A percentile compares a stretch with the other conserved stretches of the same genome.
Evolutionary conservation across 2,888 invertebrate genomes (phyloP).

Genomic region (Cerastis leucographa): DNA sequence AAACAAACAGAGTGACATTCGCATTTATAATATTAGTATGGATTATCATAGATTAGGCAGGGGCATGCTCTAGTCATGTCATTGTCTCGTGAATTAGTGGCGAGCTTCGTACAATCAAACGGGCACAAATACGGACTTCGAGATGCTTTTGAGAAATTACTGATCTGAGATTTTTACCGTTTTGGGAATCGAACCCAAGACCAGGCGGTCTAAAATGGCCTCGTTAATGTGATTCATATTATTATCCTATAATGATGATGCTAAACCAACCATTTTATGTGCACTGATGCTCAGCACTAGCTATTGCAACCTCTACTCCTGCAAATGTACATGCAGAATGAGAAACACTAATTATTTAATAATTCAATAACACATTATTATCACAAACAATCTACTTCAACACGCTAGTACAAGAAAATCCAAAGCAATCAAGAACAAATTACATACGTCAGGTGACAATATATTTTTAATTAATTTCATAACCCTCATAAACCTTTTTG

Average conservation of each 20-base stretch:
- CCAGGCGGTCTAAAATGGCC: background rate
- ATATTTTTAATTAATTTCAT: slow-evolving; percentile 27
- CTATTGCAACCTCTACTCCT: background rate
- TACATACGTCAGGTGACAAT: background rate
- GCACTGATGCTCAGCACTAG: background rate
- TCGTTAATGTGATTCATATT: background rate
- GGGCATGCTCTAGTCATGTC: too few relatives aligned
- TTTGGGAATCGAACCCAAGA: background rate
- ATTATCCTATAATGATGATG: background rate
- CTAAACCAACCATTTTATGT: background rate
- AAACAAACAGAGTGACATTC: too few relatives aligned
- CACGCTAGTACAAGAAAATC: background rate
- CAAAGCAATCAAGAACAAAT: background rate
- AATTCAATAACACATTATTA: background rate
- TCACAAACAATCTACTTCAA: background rate
- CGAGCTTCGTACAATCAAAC: background rate
- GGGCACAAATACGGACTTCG: background rate
- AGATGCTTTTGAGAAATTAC: background rate
- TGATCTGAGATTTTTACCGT: background rate
- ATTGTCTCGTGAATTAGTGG: background rate
- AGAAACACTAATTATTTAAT: background rate
- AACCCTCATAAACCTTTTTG: slow-evolving; percentile 44
- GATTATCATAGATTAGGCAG: too few relatives aligned
- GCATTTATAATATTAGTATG: too few relatives aligned
- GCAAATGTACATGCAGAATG: background rate